phyloP scores from a whole-genome alignment of 2,888 invertebrate genomes.

The Eupsilia transversa region DNA sequence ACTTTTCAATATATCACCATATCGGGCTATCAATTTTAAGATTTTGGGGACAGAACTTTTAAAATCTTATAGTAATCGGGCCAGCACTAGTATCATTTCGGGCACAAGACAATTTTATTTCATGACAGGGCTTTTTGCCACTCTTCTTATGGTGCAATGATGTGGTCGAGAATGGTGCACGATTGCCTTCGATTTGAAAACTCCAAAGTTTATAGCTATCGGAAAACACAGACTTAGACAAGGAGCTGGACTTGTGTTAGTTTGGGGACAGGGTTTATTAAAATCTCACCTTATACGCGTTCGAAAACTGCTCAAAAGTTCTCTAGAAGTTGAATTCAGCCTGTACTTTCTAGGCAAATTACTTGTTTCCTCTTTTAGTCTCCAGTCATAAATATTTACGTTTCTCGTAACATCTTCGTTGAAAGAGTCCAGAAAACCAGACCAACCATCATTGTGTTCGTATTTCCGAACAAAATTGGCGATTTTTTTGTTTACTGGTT shows the following conservation, averaged over 20 bases:
- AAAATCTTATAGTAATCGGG: no score
- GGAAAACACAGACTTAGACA: neutral
- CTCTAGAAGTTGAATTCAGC: slow-evolving; percentile 72
- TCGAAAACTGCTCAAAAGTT: slow-evolving; percentile 67
- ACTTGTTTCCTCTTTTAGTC: slow-evolving; percentile 58
- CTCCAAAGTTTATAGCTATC: neutral
- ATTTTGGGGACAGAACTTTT: neutral
- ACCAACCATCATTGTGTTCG: slow-evolving; percentile 77
- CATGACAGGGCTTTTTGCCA: no score
- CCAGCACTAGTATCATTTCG: no score
- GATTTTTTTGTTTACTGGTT: slow-evolving; percentile 83
- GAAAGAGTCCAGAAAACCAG: slow-evolving; percentile 78
- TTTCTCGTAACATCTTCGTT: slow-evolving; percentile 84
- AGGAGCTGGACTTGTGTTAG: neutral
- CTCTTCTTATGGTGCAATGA: no score
- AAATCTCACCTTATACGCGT: slow-evolving; percentile 68
- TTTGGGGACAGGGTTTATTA: neutral
- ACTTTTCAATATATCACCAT: neutral
- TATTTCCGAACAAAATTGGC: slow-evolving; percentile 79
- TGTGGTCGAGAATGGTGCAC: neutral
- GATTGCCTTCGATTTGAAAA: neutral
- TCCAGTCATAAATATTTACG: slow-evolving; percentile 80
- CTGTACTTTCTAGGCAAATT: slow-evolving; percentile 67
- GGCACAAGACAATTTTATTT: no score
- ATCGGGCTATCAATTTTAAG: neutral